Base-by-base conservation (phyloP, 2,888 invertebrate genomes). In the Temnothorax unifasciatus region DNA sequence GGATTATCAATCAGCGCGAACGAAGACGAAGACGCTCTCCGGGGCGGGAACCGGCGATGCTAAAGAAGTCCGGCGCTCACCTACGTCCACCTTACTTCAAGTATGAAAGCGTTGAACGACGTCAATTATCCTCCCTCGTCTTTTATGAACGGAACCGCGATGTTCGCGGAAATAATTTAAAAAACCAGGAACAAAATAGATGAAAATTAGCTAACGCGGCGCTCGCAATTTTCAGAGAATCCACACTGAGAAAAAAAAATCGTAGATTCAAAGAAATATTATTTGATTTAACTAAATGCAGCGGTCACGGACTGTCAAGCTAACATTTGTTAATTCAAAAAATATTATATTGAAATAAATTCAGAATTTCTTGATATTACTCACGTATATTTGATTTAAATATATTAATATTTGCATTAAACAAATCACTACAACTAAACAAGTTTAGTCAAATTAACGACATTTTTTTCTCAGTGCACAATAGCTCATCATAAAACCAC, bases 1-100 rank as follows among this genome's bases (percentile, higher is more conserved):
- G 92, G 92, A 93, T 93, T 92, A 93, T 90, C 90, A 87, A 89
- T 85, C 88, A 83, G 79, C 88, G 66, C 86, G 84, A 87, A 89
- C 85, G 84, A 87, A 86, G 83, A 86, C 82, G 87, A 88, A 89
- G 84, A 86, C 54, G 83, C 63, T 50, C 34, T 34, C 18, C 54
- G 66, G 38, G 47, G 71, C 69, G 50, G 38, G 47, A 71, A 71
- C 59, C 21, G 54, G 54, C 34, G 25, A 73, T 63, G 63, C 52
- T n/a, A 71, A 81, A 82, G 77, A 85, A 85, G 85, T 75, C 71
- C 75, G 88, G 66, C 69, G 76, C 76, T 71, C 76, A 57, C 54
- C 57, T 64, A 83, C 50, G 63, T 76, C 38, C 50, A 52, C 38
- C 25, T 47, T 81, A 71, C 38, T 38, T 71, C 59, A 25, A 18